Percentiles rank a stretch among this genome's conserved stretches.
phyloP scores from a whole-genome alignment of 2,113 vertebrate species.

The Ornithorhynchus anatinus region DNA sequence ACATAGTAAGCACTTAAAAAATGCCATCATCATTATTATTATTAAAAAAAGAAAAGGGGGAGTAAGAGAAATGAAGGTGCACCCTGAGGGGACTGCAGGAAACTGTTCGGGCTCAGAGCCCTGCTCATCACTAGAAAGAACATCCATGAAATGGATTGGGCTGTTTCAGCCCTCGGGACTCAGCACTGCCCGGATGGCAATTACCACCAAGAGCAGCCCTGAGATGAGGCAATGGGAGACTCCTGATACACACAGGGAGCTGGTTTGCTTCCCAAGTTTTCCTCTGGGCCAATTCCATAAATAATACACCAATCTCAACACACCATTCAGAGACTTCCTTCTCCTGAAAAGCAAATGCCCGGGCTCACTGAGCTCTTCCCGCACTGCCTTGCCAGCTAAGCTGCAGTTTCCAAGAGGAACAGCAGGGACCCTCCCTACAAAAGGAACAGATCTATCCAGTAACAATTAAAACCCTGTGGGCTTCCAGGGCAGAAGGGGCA shows the following conservation, averaged over 20 bases:
- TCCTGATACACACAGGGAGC: background rate
- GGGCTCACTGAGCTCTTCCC: background rate
- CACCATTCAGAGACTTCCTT: conserved; percentile 11
- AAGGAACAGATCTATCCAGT: background rate
- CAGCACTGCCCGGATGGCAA: background rate
- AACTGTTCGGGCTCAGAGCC: too few relatives aligned
- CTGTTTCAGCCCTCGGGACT: too few relatives aligned
- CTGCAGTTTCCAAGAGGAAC: background rate
- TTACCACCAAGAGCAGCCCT: background rate
- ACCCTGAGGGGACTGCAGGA: too few relatives aligned
- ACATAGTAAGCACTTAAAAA: too few relatives aligned
- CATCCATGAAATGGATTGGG: too few relatives aligned
- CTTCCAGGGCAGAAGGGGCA: too few relatives aligned
- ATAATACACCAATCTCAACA: background rate
- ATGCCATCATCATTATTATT: too few relatives aligned
- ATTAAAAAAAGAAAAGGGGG: too few relatives aligned
- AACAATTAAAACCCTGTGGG: background rate
- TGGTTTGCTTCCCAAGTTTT: background rate
- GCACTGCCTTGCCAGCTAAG: background rate
- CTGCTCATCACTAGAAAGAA: too few relatives aligned
- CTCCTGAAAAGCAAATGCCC: conserved; percentile 37
- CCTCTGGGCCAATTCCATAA: background rate
- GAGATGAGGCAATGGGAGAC: background rate
- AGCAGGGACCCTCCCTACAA: background rate
- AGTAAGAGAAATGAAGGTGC: too few relatives aligned